phyloP scores from a whole-genome alignment of 2,797 vertebrate genomes.

The Macropus fuliginosus region DNA sequence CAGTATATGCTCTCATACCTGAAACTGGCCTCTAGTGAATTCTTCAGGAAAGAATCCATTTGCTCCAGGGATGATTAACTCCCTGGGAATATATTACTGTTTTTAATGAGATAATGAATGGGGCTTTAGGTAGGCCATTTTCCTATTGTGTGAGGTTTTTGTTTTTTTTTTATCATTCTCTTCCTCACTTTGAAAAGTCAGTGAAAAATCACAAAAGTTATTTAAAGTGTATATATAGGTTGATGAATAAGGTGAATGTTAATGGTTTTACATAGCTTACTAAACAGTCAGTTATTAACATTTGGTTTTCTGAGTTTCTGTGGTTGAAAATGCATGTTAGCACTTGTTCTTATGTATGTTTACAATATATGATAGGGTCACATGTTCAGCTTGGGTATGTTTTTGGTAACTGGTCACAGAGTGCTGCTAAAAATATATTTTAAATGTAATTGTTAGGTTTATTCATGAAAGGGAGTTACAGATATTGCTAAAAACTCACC shows the following conservation, averaged over 20 bases:
- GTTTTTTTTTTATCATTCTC: background rate
- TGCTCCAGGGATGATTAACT: background rate
- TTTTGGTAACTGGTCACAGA: slow-evolving; percentile 48
- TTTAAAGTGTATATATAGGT: background rate
- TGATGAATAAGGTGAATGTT: background rate
- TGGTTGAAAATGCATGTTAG: background rate
- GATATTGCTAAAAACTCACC: background rate
- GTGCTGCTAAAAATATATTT: slow-evolving; percentile 64
- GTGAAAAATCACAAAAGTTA: background rate
- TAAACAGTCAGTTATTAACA: background rate
- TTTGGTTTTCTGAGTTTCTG: background rate
- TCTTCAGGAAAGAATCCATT: background rate
- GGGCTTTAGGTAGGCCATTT: background rate
- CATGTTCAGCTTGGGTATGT: slow-evolving; percentile 6
- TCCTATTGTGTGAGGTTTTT: background rate
- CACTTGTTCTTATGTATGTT: slow-evolving; percentile 62
- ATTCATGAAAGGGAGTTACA: slow-evolving; percentile 15
- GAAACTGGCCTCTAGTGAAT: background rate
- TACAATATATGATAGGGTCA: slow-evolving; percentile 52
- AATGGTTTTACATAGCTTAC: background rate
- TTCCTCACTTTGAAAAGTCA: background rate
- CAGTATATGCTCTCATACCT: background rate
- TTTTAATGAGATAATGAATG: background rate
- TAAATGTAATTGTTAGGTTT: background rate
- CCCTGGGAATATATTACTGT: background rate